These are phyloP conservation scores for Ctenoplectra terminalis DNA, from an alignment of 1,140 invertebrate genomes.

Conservation along the genomic window DNA sequence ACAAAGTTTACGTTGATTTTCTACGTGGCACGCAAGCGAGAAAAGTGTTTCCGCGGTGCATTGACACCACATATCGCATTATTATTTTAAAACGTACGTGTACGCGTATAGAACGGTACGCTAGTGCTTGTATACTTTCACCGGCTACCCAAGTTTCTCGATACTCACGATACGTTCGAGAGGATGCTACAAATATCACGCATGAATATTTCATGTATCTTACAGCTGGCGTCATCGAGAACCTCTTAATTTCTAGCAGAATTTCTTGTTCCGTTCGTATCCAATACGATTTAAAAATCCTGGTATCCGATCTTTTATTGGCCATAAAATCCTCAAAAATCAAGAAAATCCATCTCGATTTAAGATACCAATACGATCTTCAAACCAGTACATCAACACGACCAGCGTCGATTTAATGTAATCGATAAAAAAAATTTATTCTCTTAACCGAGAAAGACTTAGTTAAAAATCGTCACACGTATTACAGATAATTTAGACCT, in stretches of 20 bases:
- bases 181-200: conserved; percentile 43
- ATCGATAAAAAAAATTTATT: too few relatives aligned
- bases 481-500: too few relatives aligned
- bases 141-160: conserved; percentile 52
- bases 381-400: not conserved
- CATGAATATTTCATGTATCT: conserved; percentile 43
- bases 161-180: conserved; percentile 44
- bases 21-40: not conserved
- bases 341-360: not conserved
- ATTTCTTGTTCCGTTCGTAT: not conserved
- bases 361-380: not conserved
- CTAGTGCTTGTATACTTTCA: conserved; percentile 44
- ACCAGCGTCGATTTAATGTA: not conserved
- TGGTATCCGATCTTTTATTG: not conserved
- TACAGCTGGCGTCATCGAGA: not conserved
- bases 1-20: not conserved
- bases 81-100: conserved; percentile 35
- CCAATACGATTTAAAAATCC: not conserved
- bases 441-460: too few relatives aligned
- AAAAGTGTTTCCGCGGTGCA: conserved; percentile 31
- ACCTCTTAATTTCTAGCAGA: conserved; percentile 20
- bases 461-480: too few relatives aligned
- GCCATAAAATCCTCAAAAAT: not conserved
- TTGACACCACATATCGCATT: conserved; percentile 13
- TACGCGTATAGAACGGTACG: conserved; percentile 18